These are phyloP conservation scores for Gobio gobio DNA, from an alignment of 2,113 vertebrate species.

Conservation along the genomic window DNA sequence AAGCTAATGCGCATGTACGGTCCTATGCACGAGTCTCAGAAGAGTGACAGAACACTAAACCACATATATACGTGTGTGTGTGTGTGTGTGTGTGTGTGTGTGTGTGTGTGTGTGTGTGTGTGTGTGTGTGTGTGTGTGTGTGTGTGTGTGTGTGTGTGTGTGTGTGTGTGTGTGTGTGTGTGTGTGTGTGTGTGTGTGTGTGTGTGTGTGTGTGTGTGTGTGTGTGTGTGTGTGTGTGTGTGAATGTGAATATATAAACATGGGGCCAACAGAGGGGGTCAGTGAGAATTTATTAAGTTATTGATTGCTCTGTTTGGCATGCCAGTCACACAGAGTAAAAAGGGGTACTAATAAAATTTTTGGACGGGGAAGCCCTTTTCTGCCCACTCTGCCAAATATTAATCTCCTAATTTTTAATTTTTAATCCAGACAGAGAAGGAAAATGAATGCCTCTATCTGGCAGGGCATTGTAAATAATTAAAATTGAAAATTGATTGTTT, in stretches of 20 bases:
- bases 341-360: constrained; percentile 69
- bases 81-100: too few species aligned
- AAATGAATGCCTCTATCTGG: constrained; percentile 83
- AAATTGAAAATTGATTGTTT: constrained; percentile 95
- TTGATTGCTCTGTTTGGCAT: constrained; percentile 74
- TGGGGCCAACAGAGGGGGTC: constrained; percentile 58
- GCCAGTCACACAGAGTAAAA: constrained; percentile 55
- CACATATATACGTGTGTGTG: too few species aligned
- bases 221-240: not conserved
- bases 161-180: not conserved
- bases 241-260: constrained; percentile 13
- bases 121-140: too few species aligned
- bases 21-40: too few species aligned
- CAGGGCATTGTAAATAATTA: constrained; percentile 90
- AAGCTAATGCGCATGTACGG: too few species aligned
- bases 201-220: too few species aligned
- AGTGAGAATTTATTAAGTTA: constrained; percentile 79
- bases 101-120: not conserved
- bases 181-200: not conserved
- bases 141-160: not conserved
- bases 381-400: constrained; percentile 76
- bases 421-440: constrained; percentile 81
- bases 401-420: constrained; percentile 86
- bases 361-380: constrained; percentile 58
- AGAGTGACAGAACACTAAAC: too few species aligned